These are phyloP conservation scores for Geodia barretti DNA, from an alignment of 37 sponge, comb jelly and placozoan genomes.

Conservation along the genomic window DNA sequence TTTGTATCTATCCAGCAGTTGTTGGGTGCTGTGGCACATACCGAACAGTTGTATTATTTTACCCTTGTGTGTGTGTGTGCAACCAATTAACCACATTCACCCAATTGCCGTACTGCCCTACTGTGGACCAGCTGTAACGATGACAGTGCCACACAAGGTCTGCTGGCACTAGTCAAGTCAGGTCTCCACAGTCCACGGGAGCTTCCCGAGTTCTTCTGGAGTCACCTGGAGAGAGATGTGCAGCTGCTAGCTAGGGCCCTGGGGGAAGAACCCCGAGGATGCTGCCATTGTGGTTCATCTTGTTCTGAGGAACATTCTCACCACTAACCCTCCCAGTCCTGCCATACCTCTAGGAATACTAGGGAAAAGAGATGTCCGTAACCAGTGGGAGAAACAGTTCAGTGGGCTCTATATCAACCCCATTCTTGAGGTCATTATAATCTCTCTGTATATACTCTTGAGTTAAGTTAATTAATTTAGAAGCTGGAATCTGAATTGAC, in stretches of 20 bases:
- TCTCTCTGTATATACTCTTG: not conserved
- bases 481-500: conserved; percentile 6
- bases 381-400: conserved; percentile 56
- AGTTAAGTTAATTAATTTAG: not conserved
- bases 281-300: conserved; percentile 60
- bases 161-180: conserved; percentile 29
- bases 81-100: too few relatives aligned
- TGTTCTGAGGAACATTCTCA: conserved; percentile 43
- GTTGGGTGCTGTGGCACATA: too few relatives aligned
- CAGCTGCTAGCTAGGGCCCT: conserved; percentile 27
- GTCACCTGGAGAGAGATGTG: conserved; percentile 70
- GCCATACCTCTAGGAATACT: conserved; percentile 1
- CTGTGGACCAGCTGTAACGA: conserved; percentile 59
- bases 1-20: too few relatives aligned
- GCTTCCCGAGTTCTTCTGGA: conserved; percentile 71
- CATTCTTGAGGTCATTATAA: conserved; percentile 1
- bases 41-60: too few relatives aligned
- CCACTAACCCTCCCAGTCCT: too few relatives aligned
- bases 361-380: conserved; percentile 19
- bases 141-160: conserved; percentile 3
- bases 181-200: not conserved
- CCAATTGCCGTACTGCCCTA: conserved; percentile 65
- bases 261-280: conserved; percentile 49
- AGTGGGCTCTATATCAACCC: conserved; percentile 47
- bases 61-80: too few relatives aligned